Evolutionary conservation across 2,888 invertebrate genomes (phyloP).

Genomic region (Nomada flava): DNA sequence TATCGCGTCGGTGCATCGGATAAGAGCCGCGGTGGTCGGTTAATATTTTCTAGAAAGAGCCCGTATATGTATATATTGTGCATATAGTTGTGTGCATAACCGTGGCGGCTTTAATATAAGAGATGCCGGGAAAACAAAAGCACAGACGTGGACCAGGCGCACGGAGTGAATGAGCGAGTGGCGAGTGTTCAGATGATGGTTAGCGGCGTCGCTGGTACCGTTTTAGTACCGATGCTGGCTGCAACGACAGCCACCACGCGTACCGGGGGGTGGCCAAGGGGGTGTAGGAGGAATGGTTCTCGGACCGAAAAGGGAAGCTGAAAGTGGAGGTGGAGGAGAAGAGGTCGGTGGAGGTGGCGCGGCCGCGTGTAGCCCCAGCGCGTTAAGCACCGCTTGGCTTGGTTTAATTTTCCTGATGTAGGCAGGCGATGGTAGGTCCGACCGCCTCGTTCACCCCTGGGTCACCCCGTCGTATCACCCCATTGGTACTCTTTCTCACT

Average conservation of each 20-base stretch:
- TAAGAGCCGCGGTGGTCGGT: conserved; percentile 43
- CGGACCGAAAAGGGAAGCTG: conserved; percentile 70
- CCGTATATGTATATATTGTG: conserved; percentile 30
- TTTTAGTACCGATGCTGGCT: conserved; percentile 51
- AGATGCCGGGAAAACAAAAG: conserved; percentile 83
- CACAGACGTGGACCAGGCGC: conserved; percentile 75
- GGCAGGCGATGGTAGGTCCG: conserved; percentile 81
- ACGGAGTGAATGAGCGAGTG: conserved; percentile 75
- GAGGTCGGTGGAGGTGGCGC: conserved; percentile 70
- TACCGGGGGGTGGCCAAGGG: conserved; percentile 21
- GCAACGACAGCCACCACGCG: conserved; percentile 14
- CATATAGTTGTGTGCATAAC: conserved; percentile 55
- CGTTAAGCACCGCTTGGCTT: conserved; percentile 84
- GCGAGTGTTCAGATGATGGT: conserved; percentile 65
- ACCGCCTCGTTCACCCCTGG: conserved; percentile 76
- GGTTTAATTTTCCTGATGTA: conserved; percentile 84
- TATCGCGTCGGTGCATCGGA: conserved; percentile 59
- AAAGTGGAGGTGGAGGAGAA: conserved; percentile 64
- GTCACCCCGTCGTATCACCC: conserved; percentile 73
- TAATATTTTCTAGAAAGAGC: conserved; percentile 70
- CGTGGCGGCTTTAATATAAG: conserved; percentile 80
- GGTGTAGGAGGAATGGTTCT: conserved; percentile 63
- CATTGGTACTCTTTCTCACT: conserved; percentile 73
- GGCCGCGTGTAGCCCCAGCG: conserved; percentile 78
- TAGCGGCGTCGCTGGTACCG: conserved; percentile 54